Evolutionary conservation across 2,797 vertebrate species (phyloP), one percentile per base, ranked within the genome.

Genomic region (Luscinia luscinia): DNA sequence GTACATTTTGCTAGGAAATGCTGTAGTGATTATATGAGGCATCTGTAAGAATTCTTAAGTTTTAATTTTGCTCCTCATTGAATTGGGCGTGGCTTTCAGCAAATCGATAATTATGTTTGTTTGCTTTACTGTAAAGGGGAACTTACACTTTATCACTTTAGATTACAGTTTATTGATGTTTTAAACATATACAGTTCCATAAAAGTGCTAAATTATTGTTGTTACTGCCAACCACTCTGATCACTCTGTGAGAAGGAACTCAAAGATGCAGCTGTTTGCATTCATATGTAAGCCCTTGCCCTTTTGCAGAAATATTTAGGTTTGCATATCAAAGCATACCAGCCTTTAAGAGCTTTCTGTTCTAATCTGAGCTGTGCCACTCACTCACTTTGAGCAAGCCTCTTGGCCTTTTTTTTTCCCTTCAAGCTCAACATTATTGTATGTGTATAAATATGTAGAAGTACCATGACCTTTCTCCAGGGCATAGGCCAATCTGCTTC

Each of bases 261-360:
- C 72, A 77, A 62, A 93, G 92, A 69, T 86, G 92, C 95, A 96
- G 96, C 96, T 95, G 93, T 57, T 94, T 87, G 89, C 90, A 94
- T 95, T 96, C 92, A 84, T 83, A 6, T 87, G 49, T 96, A 95
- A 96, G 93, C 89, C 67, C 69, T 87, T 95, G 92, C 92, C 91
- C 94, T 85, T 92, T 92, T 91, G 91, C 95, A 79, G 89, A 95
- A 96, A 95, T 94, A 95, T 86, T 94, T 95, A 90, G 84, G 94
- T 95, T 96, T 96, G 91, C 84, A 95, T 96, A 96, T 95, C 95
- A 96, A 96, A 96, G 95, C 95, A 96, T 96, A 96, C 95, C 95
- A 94, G 43, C 58, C 82, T 93, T 95, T 86, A 92, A 73, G 66
- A 93, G 87, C 87, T 95, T 95, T 96, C 87, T 89, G 58, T 95